phyloP scores from a whole-genome alignment of 2,888 invertebrate species.

The Drosophila mayaguana region DNA sequence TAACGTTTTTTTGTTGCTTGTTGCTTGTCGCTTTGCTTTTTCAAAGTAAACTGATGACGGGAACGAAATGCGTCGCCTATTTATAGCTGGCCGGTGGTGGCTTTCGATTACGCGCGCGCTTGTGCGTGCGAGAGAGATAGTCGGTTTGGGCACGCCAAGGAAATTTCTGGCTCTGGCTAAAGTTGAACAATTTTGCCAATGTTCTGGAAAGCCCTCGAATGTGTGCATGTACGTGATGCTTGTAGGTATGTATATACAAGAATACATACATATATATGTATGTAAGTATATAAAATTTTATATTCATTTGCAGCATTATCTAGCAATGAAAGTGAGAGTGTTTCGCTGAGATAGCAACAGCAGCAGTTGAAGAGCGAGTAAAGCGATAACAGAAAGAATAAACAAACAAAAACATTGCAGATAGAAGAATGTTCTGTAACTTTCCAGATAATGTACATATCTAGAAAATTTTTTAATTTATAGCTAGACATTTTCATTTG shows the following conservation, averaged over 20 bases:
- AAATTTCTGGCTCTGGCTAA: slow-evolving; percentile 46
- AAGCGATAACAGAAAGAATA: slow-evolving; percentile 11
- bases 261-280: slow-evolving; percentile 13
- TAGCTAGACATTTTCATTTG: background rate
- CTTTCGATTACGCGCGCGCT: slow-evolving; percentile 11
- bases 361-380: slow-evolving; percentile 2
- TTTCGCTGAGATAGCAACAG: slow-evolving; percentile 14
- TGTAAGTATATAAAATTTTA: background rate
- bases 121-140: slow-evolving; percentile 19
- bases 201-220: slow-evolving; percentile 57
- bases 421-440: slow-evolving; percentile 3
- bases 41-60: slow-evolving; percentile 63
- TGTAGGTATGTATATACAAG: background rate
- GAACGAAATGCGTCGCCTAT: slow-evolving; percentile 38
- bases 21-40: slow-evolving; percentile 37
- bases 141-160: slow-evolving; percentile 30
- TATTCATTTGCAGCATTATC: slow-evolving; percentile 40
- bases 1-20: slow-evolving; percentile 9
- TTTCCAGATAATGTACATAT: slow-evolving; percentile 1
- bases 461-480: background rate
- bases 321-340: slow-evolving; percentile 61
- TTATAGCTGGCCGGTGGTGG: slow-evolving; percentile 65
- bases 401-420: slow-evolving; percentile 3
- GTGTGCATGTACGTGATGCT: slow-evolving; percentile 18
- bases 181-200: slow-evolving; percentile 40